Evolutionary conservation across 2,888 invertebrate species (phyloP), one percentile per base, ranked within the genome.

Genomic region (Ariolimax columbianus): DNA sequence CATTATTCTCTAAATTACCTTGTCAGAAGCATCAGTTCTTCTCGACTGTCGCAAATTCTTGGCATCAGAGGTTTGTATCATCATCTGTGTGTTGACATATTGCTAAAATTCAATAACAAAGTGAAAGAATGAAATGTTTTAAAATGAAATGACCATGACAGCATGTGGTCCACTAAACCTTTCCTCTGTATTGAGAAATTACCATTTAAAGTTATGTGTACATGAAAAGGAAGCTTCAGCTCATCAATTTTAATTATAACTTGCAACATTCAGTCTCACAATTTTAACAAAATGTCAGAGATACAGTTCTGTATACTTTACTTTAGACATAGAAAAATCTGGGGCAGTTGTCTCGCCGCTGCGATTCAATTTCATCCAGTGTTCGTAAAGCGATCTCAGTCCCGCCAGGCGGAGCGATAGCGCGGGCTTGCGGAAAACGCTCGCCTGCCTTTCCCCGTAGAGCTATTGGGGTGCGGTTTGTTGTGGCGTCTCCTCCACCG

Each of bases 11-110:
- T 40, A 55, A 17, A 72, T 79, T 87, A 93, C 93, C 92, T 93
- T 93, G 85, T 93, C 93, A 87, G 91, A 91, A 77, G 89, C 88
- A 51, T 93, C 93, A 59, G 91, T 89, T 75, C 93, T 87, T 19
- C 93, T 84, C 36, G 91, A 90, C 33, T 91, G 90, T 72, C 93
- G 86, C n/a, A 93, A 88, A 36, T 91, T 89, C 83, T 93, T 93
- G 14, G 91, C 88, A 66, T 93, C 93, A 17, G 91, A 89, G 70
- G 92, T 90, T 88, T 94, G 93, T n/a, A 94, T 91, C 93, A 94
- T 93, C 83, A 94, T 88, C 89, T 94, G 94, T 30, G 94, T 93
- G 87, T 91, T 93, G 40, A 94, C 92, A 89, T 93, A 94, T 91
- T 94, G 94, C 94, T 94, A 90, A 40, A 90, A 87, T 85, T 73